Base-by-base conservation (phyloP, 37 sponge, comb jelly and placozoan genomes). In the Dysidea cf. avara region DNA sequence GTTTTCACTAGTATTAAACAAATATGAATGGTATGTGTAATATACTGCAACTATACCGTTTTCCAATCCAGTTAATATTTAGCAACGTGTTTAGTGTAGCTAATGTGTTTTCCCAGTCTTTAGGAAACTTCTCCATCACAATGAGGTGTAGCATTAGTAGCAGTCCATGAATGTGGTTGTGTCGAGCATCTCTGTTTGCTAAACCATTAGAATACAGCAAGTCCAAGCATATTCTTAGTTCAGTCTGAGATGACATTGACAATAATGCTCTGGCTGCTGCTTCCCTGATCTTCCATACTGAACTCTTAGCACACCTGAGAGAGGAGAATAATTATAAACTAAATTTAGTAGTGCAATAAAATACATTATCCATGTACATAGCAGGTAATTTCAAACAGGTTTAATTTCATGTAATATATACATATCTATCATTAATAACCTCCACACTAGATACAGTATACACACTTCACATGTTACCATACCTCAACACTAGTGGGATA, bases 261-360 rank as follows among this genome's bases (percentile, higher is more conserved):
- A 57, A 51, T 2, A 81, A 17, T 0, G 79, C 30, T 39, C 53
- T 63, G 33, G 78, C 34, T 43, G 72, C 66, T 18, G 82, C 50
- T 7, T 71, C 83, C 20, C 88, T 66, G 17, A 76, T 66, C 61
- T 87, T 87, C 88, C 88, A 87, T 55, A 81, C 72, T 35, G 83
- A 52, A 38, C 82, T 78, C 13, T 40, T 47, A 17, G 73, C 59
- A 35, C 72, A 80, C 35, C 88, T 87, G 36, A 0, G 11, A 2
- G 9, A 26, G 43, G 18, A 24, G 20, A 29, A 34, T 29, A 34
- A 21, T 31, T 7, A 26, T 14, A 56, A 28, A 40, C 0, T 61
- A 24, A 20, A 48, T 48, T 7, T 63, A 4, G 35, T 63, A 6
- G 18, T 36, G 18, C 16, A 18, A 33, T 6, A 12, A 32, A 21